Evolutionary conservation across 1,140 invertebrate species (phyloP).

Genomic region (Amyelois transitella): DNA sequence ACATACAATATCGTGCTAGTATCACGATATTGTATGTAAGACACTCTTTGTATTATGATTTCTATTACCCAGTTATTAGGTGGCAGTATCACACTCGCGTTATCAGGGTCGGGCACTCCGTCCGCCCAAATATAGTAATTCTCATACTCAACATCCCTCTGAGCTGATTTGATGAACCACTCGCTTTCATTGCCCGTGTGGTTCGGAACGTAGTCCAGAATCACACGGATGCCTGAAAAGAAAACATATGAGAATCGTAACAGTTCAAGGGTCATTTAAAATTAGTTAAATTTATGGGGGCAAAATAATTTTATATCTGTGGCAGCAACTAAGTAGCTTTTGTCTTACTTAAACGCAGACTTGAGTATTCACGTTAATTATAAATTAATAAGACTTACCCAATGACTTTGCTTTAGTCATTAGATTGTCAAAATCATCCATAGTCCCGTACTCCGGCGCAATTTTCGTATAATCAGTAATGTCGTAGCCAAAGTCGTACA

Average conservation of each 20-base stretch:
- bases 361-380: no score
- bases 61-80: conserved; percentile 31
- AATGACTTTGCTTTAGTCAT: conserved; percentile 51
- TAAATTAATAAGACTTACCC: conserved; percentile 39
- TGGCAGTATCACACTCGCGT: conserved; percentile 39
- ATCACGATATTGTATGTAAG: no score
- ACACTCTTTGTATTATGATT: not conserved
- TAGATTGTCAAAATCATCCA: conserved; percentile 78
- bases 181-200: conserved; percentile 81
- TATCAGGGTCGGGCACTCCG: conserved; percentile 46
- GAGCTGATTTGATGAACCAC: conserved; percentile 79
- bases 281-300: no score
- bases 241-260: not conserved
- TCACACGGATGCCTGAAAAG: conserved; percentile 29
- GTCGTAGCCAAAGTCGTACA: conserved; percentile 81
- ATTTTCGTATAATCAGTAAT: conserved; percentile 78
- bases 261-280: no score
- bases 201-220: conserved; percentile 71
- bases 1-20: no score
- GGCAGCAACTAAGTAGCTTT: not conserved
- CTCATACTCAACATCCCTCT: conserved; percentile 70
- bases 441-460: conserved; percentile 76
- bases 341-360: not conserved
- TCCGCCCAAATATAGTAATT: conserved; percentile 81
- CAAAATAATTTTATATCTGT: no score